Percentiles rank a stretch among this genome's conserved stretches.
phyloP scores from a whole-genome alignment of 2,113 vertebrate species.

The Dipodomys merriami region DNA sequence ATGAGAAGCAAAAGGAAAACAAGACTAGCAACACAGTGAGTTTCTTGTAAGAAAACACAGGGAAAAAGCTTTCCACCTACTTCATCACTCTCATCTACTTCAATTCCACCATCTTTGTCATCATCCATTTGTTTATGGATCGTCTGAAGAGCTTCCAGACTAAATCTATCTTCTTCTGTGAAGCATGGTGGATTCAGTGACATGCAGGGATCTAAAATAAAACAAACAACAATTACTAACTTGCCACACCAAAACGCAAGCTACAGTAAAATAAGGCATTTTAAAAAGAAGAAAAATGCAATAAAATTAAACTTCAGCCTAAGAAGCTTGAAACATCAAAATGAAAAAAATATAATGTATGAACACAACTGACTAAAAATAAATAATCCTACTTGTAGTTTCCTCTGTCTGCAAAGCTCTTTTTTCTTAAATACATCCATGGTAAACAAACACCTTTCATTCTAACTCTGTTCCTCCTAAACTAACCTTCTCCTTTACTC shows the following conservation, averaged over 20 bases:
- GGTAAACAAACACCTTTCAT: neutral
- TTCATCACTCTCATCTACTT: slow-evolving; percentile 99
- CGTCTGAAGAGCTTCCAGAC: slow-evolving; percentile 95
- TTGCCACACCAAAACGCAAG: neutral
- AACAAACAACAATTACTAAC: slow-evolving; percentile 27
- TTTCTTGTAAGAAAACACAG: neutral
- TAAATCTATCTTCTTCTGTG: slow-evolving; percentile 95
- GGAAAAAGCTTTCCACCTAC: slow-evolving; percentile 85
- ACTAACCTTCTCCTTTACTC: neutral
- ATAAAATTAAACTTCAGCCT: slow-evolving; percentile 51
- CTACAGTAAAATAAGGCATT: neutral
- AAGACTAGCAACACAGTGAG: neutral
- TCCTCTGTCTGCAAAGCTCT: neutral
- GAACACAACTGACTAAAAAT: slow-evolving; percentile 36
- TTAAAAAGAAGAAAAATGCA: neutral
- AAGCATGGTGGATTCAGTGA: slow-evolving; percentile 94
- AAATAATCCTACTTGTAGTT: slow-evolving; percentile 2
- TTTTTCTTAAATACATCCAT: neutral
- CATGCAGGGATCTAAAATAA: slow-evolving; percentile 91
- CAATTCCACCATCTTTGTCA: slow-evolving; percentile 98
- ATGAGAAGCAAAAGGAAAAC: neutral
- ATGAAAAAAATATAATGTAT: neutral
- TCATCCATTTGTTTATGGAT: slow-evolving; percentile 99
- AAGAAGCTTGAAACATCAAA: slow-evolving; percentile 2
- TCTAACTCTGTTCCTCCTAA: slow-evolving; percentile 6